Evolutionary conservation across 2,888 invertebrate species (phyloP).

Genomic region (Drosophila mimetica): DNA sequence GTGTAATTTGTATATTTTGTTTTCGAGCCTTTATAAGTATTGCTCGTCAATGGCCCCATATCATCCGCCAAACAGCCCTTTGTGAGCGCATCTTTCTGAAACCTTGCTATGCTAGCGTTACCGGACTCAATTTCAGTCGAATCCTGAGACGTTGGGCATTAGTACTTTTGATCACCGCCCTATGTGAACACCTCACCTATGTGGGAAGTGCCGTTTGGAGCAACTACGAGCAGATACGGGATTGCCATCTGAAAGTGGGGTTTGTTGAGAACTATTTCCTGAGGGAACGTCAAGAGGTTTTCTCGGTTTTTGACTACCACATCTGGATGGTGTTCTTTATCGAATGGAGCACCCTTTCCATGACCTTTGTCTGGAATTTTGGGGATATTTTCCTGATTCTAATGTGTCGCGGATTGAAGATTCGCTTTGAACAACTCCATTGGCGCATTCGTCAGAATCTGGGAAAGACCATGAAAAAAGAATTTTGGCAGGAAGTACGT

Average conservation of each 20-base stretch:
- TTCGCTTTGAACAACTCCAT: conserved; percentile 88
- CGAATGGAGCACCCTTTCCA: conserved; percentile 82
- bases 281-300: conserved; percentile 77
- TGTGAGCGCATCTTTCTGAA: conserved; percentile 77
- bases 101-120: conserved; percentile 67
- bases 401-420: conserved; percentile 87
- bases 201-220: conserved; percentile 70
- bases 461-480: conserved; percentile 83
- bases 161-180: conserved; percentile 62
- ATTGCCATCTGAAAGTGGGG: conserved; percentile 77
- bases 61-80: conserved; percentile 71
- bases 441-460: conserved; percentile 84
- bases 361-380: conserved; percentile 90
- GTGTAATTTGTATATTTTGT: conserved; percentile 73
- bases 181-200: conserved; percentile 74
- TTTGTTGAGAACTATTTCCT: conserved; percentile 79
- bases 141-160: conserved; percentile 70
- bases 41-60: conserved; percentile 78
- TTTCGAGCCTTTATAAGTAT: conserved; percentile 71
- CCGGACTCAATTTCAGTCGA: conserved; percentile 59
- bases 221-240: conserved; percentile 75
- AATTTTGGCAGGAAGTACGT: conserved; percentile 88
- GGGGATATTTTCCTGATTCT: conserved; percentile 89
- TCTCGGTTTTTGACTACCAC: conserved; percentile 69
- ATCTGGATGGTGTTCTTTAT: conserved; percentile 69